Evolutionary conservation across 2,888 invertebrate species (phyloP), one percentile per base, ranked within the genome.

Genomic region (Calliscelio sp.): DNA sequence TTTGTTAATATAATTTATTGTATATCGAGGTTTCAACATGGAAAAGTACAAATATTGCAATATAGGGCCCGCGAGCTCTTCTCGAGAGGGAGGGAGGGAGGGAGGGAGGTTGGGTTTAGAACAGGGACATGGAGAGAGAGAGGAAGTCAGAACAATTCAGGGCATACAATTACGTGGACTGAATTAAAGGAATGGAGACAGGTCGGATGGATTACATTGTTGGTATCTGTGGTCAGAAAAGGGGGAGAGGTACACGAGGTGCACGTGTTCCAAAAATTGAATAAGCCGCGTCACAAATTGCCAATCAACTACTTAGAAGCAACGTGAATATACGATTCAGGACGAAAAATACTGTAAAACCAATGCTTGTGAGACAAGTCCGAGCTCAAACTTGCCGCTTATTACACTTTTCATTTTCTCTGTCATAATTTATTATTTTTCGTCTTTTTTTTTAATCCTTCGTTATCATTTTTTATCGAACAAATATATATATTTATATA

Each of bases 1-100:
- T 93, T 93, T 93, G 91, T 93, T 93, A 93, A 93, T 93, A 93
- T 93, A 92, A 93, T 93, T 93, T 93, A 93, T 93, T 93, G 92
- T 92, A 93, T 92, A 93, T 93, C 92, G 93, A 92, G 92, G 92
- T 93, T 93, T 93, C 92, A 93, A 93, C 92, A 93, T 93, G 93
- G 93, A 93, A 93, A 93, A 93, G 93, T 93, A 93, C 93, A 93
- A 93, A 93, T 93, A 93, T 93, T 93, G 93, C 93, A 93, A 92
- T 93, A 91, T 93, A 92, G 93, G 92, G 93, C 92, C 92, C 92
- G 91, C 90, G 92, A 93, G 92, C 91, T 93, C 91, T 92, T 91
- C 91, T 92, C 91, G 91, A 91, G 91, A 90, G 90, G 92, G 92
- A 91, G 92, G 92, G 92, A 92, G 91, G 90, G 92, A 89, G 91